These are phyloP conservation scores for Matsumurasca onukii DNA, from an alignment of 1,140 invertebrate genomes.

Conservation along the genomic window DNA sequence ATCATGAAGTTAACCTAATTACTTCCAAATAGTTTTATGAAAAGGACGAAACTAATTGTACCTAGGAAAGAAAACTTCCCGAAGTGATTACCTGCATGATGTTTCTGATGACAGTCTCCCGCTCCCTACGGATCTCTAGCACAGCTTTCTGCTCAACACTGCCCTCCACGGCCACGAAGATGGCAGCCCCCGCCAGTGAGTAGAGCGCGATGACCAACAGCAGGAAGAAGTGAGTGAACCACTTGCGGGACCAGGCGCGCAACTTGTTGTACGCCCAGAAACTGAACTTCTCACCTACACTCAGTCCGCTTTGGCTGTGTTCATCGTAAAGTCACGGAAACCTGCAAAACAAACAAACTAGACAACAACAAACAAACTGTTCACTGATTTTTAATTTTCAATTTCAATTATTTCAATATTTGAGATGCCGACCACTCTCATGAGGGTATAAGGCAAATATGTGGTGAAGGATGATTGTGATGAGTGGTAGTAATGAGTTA, in stretches of 20 bases:
- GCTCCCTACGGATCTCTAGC: constrained; percentile 53
- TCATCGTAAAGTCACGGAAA: constrained; percentile 71
- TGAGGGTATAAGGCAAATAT: too few species aligned
- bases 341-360: constrained; percentile 38
- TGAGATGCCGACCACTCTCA: too few species aligned
- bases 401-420: too few species aligned
- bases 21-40: too few species aligned
- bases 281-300: constrained; percentile 76
- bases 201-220: constrained; percentile 73
- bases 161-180: constrained; percentile 75
- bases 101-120: constrained; percentile 37
- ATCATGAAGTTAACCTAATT: too few species aligned
- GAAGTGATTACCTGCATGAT: constrained; percentile 22
- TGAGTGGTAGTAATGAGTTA: too few species aligned
- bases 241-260: constrained; percentile 72
- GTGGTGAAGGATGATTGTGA: too few species aligned
- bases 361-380: too few species aligned
- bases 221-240: constrained; percentile 88
- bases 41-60: too few species aligned
- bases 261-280: constrained; percentile 77
- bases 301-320: constrained; percentile 70
- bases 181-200: constrained; percentile 71
- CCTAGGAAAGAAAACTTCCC: too few species aligned
- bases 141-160: constrained; percentile 54
- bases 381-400: too few species aligned